Evolutionary conservation across 37 sponge, comb jelly and placozoan species (phyloP), one percentile per base, ranked within the genome.

Genomic region (Ianthella basta): DNA sequence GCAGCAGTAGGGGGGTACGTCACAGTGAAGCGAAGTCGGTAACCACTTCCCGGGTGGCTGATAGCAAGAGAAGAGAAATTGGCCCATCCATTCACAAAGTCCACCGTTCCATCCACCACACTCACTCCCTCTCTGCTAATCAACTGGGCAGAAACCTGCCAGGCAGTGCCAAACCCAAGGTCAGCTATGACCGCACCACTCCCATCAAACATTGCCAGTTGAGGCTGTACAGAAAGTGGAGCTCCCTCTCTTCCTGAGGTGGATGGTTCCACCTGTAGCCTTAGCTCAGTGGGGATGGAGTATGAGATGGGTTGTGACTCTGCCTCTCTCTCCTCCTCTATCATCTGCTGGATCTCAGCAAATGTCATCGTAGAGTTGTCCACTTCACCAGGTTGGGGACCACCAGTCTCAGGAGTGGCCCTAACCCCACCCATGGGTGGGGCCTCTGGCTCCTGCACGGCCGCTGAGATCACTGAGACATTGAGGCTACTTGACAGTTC

Each of bases 331-430:
- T 75, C 78, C 15, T 19, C 44, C 21, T 75, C 78, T 24, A 25
- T 18, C 78, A 75, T 75, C 78, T 40, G 37, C 44, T 90, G 88
- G 36, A 80, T 21, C 4, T 87, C 88, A 39, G 59, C 80, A 20
- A 87, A 87, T 4, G 87, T 89, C 23, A 56, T 79, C 4, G 61
- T 60, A 1, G 70, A 25, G 13, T 82, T 79, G 53, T 29, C 50
- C 32, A 85, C 70, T 34, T 80, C 79, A 12, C 80, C 86, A 13
- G 91, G 91, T 60, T 90, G 91, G 30, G 86, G 88, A 35, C 94
- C 94, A 38, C 94, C 94, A 35, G 91, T 87, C 0, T 16, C 56
- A 27, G 65, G 65, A 23, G 91, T 93, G 50, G 91, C 94, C 57
- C 88, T 37, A 4, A 84, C 85, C 12, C 91, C 91, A 37, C 70